These are phyloP conservation scores for Paradoxurus hermaphroditus DNA, from an alignment of 2,113 vertebrate species.

Conservation along the genomic window DNA sequence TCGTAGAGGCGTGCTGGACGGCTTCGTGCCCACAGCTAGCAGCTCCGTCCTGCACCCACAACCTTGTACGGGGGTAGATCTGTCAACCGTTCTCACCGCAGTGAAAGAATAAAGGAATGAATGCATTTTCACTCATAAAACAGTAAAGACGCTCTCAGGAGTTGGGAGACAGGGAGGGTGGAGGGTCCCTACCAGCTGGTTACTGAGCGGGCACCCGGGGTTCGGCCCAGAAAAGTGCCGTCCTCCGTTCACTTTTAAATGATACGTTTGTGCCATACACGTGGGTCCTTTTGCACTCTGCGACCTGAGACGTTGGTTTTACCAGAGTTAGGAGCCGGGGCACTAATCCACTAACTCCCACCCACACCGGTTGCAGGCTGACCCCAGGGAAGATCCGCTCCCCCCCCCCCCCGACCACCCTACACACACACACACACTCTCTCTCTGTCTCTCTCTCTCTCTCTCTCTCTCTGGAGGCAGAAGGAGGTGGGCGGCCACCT, in stretches of 20 bases:
- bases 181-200: rapidly evolving
- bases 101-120: not conserved
- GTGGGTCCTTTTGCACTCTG: not conserved
- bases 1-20: rapidly evolving
- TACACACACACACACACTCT: too few species aligned
- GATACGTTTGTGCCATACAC: rapidly evolving
- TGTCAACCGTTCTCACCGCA: not conserved
- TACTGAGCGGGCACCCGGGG: not conserved
- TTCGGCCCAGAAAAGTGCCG: rapidly evolving
- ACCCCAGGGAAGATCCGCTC: not conserved
- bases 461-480: not conserved
- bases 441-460: too few species aligned
- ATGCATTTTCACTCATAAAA: not conserved
- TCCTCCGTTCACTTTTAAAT: not conserved
- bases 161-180: not conserved
- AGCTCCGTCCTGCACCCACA: rapidly evolving
- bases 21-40: rapidly evolving
- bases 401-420: too few species aligned
- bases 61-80: too few species aligned
- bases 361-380: rapidly evolving
- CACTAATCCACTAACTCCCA: not conserved
- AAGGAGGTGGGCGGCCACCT: not conserved
- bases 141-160: not conserved
- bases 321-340: not conserved
- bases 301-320: not conserved